Percentiles rank a stretch among this genome's conserved stretches.
These are phyloP conservation scores for Melospiza georgiana DNA, from an alignment of 2,113 vertebrate species.

Conservation along the genomic window DNA sequence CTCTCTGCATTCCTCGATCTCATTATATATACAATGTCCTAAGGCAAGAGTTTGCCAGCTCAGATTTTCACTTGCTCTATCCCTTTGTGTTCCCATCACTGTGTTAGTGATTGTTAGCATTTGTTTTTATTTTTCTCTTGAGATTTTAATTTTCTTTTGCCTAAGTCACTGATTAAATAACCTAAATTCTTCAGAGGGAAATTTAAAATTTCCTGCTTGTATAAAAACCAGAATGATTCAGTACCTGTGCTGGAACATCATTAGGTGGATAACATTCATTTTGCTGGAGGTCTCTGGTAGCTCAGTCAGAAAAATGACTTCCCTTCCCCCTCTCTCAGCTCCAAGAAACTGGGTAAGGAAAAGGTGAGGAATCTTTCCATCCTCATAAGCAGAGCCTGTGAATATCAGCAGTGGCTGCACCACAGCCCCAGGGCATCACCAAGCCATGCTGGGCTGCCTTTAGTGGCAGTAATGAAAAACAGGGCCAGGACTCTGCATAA, in stretches of 20 bases:
- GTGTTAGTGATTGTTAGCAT: conserved; percentile 23
- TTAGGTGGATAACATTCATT: background rate
- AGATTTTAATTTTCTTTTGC: background rate
- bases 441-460: background rate
- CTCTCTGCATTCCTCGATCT: conserved; percentile 21
- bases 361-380: background rate
- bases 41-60: conserved; percentile 59
- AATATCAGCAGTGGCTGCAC: background rate
- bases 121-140: conserved; percentile 45
- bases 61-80: conserved; percentile 44
- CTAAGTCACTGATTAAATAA: conserved; percentile 21
- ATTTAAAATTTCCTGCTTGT: background rate
- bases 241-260: background rate
- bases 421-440: background rate
- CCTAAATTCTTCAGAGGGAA: conserved; percentile 13
- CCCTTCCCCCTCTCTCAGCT: background rate
- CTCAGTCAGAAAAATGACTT: background rate
- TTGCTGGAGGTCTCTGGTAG: conserved; percentile 3
- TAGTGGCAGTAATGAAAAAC: background rate
- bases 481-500: background rate
- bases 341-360: background rate
- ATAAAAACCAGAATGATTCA: background rate
- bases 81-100: conserved; percentile 31
- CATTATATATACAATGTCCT: conserved; percentile 62
- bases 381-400: background rate